A percentile compares a stretch with the other conserved stretches of the same genome.
phyloP scores from a whole-genome alignment of 2,888 invertebrate species.

The Stenoptilia bipunctidactyla region DNA sequence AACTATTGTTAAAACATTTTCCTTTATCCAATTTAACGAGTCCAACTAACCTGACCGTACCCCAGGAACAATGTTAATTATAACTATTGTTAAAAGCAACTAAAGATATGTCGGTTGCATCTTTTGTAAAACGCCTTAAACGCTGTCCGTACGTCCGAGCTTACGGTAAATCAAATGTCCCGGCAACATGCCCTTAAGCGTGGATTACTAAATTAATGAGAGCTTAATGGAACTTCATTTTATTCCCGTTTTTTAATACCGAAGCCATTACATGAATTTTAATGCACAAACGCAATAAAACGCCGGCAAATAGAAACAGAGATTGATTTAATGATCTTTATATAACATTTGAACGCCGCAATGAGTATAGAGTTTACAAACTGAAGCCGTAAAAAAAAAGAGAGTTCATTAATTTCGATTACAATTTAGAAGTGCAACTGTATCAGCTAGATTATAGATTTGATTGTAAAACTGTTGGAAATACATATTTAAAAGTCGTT shows the following conservation, averaged over 20 bases:
- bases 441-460: no score
- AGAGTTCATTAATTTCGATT: no score
- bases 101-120: conserved; percentile 46
- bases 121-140: conserved; percentile 31
- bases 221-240: conserved; percentile 54
- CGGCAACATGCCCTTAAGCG: conserved; percentile 42
- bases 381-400: no score
- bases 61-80: conserved; percentile 68
- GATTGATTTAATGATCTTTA: conserved; percentile 31
- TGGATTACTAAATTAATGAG: conserved; percentile 62
- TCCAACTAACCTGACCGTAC: no score
- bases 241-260: conserved; percentile 46
- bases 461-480: no score
- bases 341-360: conserved; percentile 14
- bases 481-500: no score
- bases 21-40: no score
- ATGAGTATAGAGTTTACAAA: no score
- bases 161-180: conserved; percentile 50
- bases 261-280: conserved; percentile 51
- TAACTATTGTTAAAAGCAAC: conserved; percentile 57
- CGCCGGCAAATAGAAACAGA: conserved; percentile 31
- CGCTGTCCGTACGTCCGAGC: no score
- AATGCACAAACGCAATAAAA: conserved; percentile 55
- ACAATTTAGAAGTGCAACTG: no score
- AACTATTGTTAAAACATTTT: no score